Evolutionary conservation across 2,113 vertebrate species (phyloP).

Genomic region (Apodemus sylvaticus): DNA sequence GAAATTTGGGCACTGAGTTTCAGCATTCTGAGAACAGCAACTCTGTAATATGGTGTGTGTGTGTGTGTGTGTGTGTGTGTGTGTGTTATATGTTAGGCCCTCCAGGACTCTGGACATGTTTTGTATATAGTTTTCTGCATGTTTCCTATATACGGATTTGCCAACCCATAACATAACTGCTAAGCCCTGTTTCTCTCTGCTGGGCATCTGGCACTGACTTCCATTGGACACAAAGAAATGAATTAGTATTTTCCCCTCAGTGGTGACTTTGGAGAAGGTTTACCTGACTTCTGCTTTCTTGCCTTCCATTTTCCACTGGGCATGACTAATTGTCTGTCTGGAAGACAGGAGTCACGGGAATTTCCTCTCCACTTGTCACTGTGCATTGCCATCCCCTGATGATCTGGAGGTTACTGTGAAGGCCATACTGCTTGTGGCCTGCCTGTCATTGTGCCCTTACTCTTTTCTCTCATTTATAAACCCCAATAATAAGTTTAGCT

Average conservation of each 20-base stretch:
- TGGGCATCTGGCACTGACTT: neutral
- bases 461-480: neutral
- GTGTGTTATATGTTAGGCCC: no score
- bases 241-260: neutral
- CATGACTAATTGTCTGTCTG: conserved; percentile 77
- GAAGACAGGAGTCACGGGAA: conserved; percentile 77
- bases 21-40: neutral
- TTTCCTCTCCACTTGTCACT: conserved; percentile 56
- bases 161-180: neutral
- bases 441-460: neutral
- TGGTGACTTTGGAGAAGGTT: neutral
- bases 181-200: neutral
- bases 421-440: neutral
- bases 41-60: neutral
- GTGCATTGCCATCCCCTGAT: conserved; percentile 35
- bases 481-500: neutral
- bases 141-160: neutral
- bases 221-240: neutral
- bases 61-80: neutral
- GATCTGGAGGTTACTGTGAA: conserved; percentile 58
- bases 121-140: no score
- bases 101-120: neutral
- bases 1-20: neutral
- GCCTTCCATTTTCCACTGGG: conserved; percentile 78
- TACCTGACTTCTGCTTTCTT: conserved; percentile 81